phyloP scores from a whole-genome alignment of 2,888 invertebrate genomes.

The Phlogophora meticulosa region DNA sequence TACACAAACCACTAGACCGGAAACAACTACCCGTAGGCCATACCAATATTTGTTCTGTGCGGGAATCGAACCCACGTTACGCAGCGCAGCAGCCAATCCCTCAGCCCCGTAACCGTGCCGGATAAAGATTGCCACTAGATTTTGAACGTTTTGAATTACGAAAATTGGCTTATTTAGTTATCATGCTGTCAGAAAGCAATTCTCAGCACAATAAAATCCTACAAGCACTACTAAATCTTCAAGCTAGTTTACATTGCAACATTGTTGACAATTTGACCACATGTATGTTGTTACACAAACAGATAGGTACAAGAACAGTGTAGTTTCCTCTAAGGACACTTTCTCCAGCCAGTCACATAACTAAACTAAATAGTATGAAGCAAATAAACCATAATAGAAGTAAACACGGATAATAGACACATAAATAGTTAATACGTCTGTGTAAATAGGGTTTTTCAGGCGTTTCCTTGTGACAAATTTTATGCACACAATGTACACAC shows the following conservation, averaged over 20 bases:
- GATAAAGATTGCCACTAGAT: too few relatives aligned
- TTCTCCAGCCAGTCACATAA: conserved; percentile 40
- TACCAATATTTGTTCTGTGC: too few relatives aligned
- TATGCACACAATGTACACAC: conserved; percentile 17
- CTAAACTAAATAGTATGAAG: conserved; percentile 33
- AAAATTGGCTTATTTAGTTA: too few relatives aligned
- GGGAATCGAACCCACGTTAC: too few relatives aligned
- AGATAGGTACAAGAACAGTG: background rate
- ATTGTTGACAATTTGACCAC: conserved; percentile 17
- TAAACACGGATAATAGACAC: conserved; percentile 11
- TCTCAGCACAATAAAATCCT: background rate
- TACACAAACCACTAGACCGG: too few relatives aligned
- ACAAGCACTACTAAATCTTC: conserved; percentile 12
- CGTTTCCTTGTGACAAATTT: conserved; percentile 26
- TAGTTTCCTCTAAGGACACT: conserved; percentile 48
- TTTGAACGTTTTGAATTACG: too few relatives aligned
- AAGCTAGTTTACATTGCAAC: conserved; percentile 18
- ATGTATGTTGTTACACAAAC: conserved; percentile 16
- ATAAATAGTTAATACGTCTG: conserved; percentile 34
- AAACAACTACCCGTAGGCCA: too few relatives aligned
- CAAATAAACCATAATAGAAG: conserved; percentile 31
- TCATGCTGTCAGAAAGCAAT: background rate
- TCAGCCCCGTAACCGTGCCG: too few relatives aligned
- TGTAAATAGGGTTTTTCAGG: conserved; percentile 44
- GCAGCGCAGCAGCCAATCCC: too few relatives aligned